Base-by-base conservation (phyloP, 2,888 invertebrate species). In the Gerris lacustris region DNA sequence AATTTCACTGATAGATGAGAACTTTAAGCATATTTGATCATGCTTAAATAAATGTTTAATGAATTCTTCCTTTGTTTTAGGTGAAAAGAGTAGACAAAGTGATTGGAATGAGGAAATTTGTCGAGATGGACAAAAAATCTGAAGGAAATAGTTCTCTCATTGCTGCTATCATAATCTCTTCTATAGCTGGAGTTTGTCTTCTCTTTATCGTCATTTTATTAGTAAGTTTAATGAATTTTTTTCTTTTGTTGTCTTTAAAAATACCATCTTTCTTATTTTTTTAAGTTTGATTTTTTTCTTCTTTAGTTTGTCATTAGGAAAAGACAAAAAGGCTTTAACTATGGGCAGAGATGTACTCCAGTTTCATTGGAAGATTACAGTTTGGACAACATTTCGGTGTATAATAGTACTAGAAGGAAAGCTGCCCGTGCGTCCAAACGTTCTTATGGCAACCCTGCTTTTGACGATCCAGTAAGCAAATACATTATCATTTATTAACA, bases 331-430 rank as follows among this genome's bases (percentile, higher is more conserved):
- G 87, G 90, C 17, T 87, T 90, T 76, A 88, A 87, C 75, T 92
- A 92, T 78, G 91, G 91, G 0, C 91, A 93, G 81, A 86, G 93
- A 70, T 94, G 94, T 78, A 90, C 91, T 0, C 94, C 94, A 0
- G 93, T 94, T 0, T 91, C 91, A 31, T 81, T 94, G 76, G 94
- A 94, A 78, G 92, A 92, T 11, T 94, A 94, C 81, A 93, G 92
- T 77, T 83, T 94, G 79, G 94, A 94, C 82, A 94, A 92, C 79
- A 90, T 93, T 44, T 93, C 94, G 6, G 90, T 92, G 6, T 86
- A 86, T 78, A 88, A 88, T 77, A 87, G 88, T 77, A 89, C 92
- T 0, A 85, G 92, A 72, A 82, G 92, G 74, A 92, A 92, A 80
- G 87, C 86, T 71, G 75, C 78, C 43, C 84, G 93, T 62, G 86